A percentile compares a stretch with the other conserved stretches of the same genome.
Conservation (phyloP, 2,888 invertebrate species). For the Notodonta dromedarius region DNA sequence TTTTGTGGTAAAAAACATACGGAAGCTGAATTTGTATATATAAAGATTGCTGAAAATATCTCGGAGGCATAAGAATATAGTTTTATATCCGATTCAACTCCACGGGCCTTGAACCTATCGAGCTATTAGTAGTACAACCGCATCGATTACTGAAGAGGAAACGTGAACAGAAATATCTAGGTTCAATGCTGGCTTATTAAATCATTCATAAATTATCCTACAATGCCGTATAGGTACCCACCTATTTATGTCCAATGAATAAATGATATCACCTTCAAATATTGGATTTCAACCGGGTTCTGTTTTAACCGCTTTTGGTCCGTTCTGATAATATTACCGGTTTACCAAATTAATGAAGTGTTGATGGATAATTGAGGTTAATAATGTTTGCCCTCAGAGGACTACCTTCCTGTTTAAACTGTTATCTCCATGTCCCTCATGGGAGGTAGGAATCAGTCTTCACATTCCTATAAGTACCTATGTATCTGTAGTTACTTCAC, state of each 20-base stretch:
- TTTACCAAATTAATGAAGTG: constrained; percentile 22
- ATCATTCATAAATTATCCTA: neutral
- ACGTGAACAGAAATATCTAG: neutral
- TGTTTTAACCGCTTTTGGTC: neutral
- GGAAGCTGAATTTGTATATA: too few species aligned
- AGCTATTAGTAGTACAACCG: neutral
- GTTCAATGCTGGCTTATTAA: neutral
- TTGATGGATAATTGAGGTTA: constrained; percentile 28
- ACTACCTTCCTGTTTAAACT: constrained; percentile 16
- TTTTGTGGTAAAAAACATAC: too few species aligned
- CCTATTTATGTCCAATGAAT: neutral
- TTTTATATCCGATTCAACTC: too few species aligned
- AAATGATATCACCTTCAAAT: neutral
- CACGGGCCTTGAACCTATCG: too few species aligned
- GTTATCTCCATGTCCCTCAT: constrained; percentile 32
- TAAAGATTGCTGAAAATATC: too few species aligned
- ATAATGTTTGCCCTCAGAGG: constrained; percentile 27
- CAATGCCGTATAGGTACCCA: neutral
- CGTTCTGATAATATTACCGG: constrained; percentile 11
- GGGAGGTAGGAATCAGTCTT: constrained; percentile 38
- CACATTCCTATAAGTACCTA: constrained; percentile 16
- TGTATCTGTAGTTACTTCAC: too few species aligned
- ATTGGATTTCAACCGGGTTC: neutral
- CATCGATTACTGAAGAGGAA: neutral
- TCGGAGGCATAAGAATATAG: too few species aligned